Conservation (phyloP, 2,888 invertebrate species). For the Noctuana brunneofusca region DNA sequence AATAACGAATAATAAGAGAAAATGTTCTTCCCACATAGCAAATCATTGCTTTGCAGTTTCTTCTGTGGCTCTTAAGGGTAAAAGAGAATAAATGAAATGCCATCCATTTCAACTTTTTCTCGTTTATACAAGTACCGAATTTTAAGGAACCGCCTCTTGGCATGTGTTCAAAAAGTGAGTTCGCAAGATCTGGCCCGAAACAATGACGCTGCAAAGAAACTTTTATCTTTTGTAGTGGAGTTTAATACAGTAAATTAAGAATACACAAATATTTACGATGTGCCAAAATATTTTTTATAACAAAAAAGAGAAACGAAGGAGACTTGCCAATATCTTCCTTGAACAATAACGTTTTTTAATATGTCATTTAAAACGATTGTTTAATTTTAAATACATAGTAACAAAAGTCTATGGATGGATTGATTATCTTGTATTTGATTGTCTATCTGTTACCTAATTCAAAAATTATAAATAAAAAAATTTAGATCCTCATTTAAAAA, state of each 20-base stretch:
- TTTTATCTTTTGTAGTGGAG: neutral
- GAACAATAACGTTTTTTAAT: no score
- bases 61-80: neutral
- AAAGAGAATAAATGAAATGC: neutral
- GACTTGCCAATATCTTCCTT: no score
- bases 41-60: neutral
- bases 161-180: slow-evolving; percentile 6
- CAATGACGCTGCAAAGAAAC: slow-evolving; percentile 4
- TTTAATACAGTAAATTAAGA: neutral
- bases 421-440: no score
- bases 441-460: no score
- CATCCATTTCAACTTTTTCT: slow-evolving; percentile 18
- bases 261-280: neutral
- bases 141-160: neutral
- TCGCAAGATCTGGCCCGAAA: neutral
- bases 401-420: no score
- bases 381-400: no score
- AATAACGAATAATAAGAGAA: no score
- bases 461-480: no score
- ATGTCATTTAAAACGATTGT: no score
- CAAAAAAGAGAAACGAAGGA: neutral
- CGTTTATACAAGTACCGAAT: slow-evolving; percentile 3
- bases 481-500: no score
- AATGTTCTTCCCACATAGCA: neutral
- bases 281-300: neutral